Conservation (phyloP, 1,140 invertebrate genomes). For the Asobara japonica region DNA sequence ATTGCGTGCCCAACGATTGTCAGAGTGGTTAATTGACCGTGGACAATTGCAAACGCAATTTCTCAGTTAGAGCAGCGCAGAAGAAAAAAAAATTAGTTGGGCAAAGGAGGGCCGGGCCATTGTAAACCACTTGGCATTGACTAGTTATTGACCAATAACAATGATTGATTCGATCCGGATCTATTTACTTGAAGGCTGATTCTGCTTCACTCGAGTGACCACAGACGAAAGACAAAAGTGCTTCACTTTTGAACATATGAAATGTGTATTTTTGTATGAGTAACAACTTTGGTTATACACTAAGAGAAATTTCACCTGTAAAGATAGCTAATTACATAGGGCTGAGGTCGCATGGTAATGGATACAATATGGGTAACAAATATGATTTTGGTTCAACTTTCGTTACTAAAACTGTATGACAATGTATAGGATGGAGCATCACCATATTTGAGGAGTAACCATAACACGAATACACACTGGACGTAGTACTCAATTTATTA, state of each 20-base stretch:
- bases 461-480: too few species aligned
- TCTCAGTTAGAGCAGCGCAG: slow-evolving; percentile 14
- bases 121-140: not conserved
- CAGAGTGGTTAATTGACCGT: slow-evolving; percentile 43
- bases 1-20: slow-evolving; percentile 40
- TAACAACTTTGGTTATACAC: too few species aligned
- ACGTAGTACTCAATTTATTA: too few species aligned
- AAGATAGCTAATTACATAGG: too few species aligned
- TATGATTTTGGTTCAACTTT: too few species aligned
- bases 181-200: not conserved
- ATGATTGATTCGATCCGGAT: not conserved
- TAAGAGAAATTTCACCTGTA: too few species aligned
- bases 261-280: too few species aligned
- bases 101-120: not conserved
- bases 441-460: too few species aligned
- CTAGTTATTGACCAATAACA: not conserved
- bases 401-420: too few species aligned
- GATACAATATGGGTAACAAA: too few species aligned
- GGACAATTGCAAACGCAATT: slow-evolving; percentile 37
- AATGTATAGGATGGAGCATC: too few species aligned
- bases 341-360: too few species aligned
- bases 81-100: not conserved
- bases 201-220: not conserved
- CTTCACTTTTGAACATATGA: not conserved
- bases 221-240: not conserved